phyloP scores from a whole-genome alignment of 2,797 vertebrate genomes.

The Phoxinus dragarum region DNA sequence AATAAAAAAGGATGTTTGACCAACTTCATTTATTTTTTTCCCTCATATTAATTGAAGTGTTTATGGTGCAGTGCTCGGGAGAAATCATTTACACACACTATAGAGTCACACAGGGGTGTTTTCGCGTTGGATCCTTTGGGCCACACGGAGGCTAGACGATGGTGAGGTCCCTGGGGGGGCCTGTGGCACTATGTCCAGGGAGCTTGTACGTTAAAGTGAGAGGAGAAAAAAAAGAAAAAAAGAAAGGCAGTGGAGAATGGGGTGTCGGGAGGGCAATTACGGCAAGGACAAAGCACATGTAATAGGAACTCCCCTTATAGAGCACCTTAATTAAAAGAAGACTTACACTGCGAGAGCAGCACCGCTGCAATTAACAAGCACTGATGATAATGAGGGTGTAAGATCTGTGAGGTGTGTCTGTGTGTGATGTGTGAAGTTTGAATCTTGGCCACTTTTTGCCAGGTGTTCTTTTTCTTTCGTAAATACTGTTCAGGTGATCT shows the following conservation, averaged over 20 bases:
- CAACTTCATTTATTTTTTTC: not conserved
- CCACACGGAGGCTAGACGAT: constrained; percentile 13
- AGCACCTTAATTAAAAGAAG: constrained; percentile 74
- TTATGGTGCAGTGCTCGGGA: constrained; percentile 1
- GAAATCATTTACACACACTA: constrained; percentile 27
- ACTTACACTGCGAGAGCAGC: constrained; percentile 67
- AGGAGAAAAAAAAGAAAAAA: constrained; percentile 23
- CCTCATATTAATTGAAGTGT: constrained; percentile 6
- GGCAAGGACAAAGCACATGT: constrained; percentile 75
- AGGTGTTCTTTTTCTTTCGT: not conserved
- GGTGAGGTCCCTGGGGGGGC: constrained; percentile 14
- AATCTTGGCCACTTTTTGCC: constrained; percentile 6
- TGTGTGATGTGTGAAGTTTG: constrained; percentile 43
- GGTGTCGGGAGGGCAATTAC: constrained; percentile 82
- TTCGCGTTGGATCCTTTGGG: constrained; percentile 31
- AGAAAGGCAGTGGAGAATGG: constrained; percentile 60
- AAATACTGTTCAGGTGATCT: not conserved
- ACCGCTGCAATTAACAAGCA: constrained; percentile 67
- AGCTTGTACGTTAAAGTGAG: constrained; percentile 27
- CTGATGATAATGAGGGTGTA: constrained; percentile 64
- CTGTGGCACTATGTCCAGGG: constrained; percentile 39
- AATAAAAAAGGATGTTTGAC: constrained; percentile 10
- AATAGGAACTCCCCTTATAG: constrained; percentile 75
- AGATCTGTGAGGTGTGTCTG: constrained; percentile 51
- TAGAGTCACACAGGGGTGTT: constrained; percentile 7